phyloP scores from a whole-genome alignment of 2,797 vertebrate species.

The Poecilia velifera region DNA sequence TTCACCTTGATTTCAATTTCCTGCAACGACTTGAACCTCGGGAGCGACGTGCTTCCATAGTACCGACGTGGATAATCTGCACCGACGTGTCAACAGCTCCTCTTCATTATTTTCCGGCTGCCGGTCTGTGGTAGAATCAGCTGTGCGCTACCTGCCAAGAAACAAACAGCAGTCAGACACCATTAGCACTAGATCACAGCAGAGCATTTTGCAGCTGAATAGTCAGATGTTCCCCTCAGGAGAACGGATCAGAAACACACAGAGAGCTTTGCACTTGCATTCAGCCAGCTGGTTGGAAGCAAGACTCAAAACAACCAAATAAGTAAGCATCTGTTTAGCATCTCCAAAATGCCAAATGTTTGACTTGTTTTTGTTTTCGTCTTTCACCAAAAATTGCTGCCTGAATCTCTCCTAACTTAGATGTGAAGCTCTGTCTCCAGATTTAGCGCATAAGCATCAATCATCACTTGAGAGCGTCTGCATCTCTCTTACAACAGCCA shows the following conservation, averaged over 20 bases:
- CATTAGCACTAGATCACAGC: slow-evolving; percentile 7
- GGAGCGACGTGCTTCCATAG: neutral
- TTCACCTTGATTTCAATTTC: neutral
- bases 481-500: neutral
- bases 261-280: neutral
- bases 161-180: slow-evolving; percentile 17
- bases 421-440: neutral
- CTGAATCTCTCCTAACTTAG: neutral
- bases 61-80: neutral
- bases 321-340: slow-evolving; percentile 10
- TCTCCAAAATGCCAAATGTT: neutral
- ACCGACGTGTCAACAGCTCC: neutral
- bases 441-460: neutral
- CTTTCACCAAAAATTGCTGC: neutral
- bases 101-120: slow-evolving; percentile 6
- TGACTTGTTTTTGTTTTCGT: neutral
- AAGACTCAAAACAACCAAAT: neutral
- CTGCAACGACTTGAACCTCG: neutral
- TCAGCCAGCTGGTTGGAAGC: slow-evolving; percentile 1
- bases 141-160: neutral
- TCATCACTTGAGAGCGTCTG: neutral
- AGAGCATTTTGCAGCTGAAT: slow-evolving; percentile 24
- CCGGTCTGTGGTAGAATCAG: slow-evolving; percentile 2
- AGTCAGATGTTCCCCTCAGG: slow-evolving; percentile 12
- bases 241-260: slow-evolving; percentile 7